Evolutionary conservation across 2,113 vertebrate species (phyloP), one percentile per base, ranked within the genome.

Genomic region (Willisornis vidua): DNA sequence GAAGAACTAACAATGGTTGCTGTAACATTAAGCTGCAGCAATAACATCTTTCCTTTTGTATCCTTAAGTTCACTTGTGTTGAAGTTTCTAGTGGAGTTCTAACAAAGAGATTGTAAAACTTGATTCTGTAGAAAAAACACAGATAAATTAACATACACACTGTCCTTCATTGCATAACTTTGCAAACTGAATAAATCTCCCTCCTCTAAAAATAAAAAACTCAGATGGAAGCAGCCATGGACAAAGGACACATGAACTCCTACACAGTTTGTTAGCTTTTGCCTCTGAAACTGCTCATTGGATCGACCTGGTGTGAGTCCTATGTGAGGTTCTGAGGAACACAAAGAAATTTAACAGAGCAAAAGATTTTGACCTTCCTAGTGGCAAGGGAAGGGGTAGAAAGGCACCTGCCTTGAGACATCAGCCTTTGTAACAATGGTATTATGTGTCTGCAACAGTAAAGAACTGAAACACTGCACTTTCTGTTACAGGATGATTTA

Each of bases 191-290:
- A 90, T 12, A 70, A 75, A 67, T 46, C 1, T 3, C 23, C 2
- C 5, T 3, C 0, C 3, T 4, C 19, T 1, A 37, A 28, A n/a
- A 59, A 35, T 49, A 65, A 28, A 61, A 52, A 29, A 9, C 10
- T 68, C 61, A n/a, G 1, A 23, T 65, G 65, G 49, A 55, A 25
- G 37, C 37, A 75, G 26, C 28, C 11, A 8, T 5, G 25, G 62
- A 57, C 48, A 89, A 41, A 51, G 49, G 48, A 63, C 39, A 67
- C 23, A 14, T 45, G 61, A 82, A 71, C 41, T 79, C 24, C 54
- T 59, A 18, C 9, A 4, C 0, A 18, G 28, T 14, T 49, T 7
- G 3, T 55, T n/a, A 51, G 17, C 14, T 75, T 66, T 71, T 89
- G 45, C 8, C 17, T 81, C 65, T 81, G 37, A 66, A 72, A 68